Evolutionary conservation across 2,888 invertebrate species (phyloP), one percentile per base, ranked within the genome.

Genomic region (Acronicta psi): DNA sequence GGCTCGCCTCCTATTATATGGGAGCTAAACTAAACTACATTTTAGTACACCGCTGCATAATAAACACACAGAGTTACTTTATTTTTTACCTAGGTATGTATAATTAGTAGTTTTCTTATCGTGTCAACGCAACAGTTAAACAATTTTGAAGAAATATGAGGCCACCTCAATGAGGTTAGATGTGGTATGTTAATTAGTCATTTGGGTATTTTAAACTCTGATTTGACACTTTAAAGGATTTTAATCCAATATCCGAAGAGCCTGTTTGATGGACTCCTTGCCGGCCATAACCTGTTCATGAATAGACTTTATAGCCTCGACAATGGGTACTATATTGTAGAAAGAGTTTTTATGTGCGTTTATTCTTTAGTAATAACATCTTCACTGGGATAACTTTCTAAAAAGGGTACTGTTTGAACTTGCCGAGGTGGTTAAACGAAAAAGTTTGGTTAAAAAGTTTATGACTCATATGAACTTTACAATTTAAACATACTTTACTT

Each of bases 231-330:
- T 23, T 23, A 23, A 23, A 51, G 51, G 52, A 60, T 58, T 51
- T 59, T 55, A 42, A 52, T 64, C 20, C 69, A 34, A 58, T 53
- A 42, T 61, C n/a, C 6, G 42, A 53, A 50, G 55, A 20, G 38
- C 38, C 7, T 49, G 51, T 65, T 49, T 50, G 52, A 20, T 11
- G 45, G 16, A 47, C 37, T 36, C 41, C 34, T 34, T 11, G 36
- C 14, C 11, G 6, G 34, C 50, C 37, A 36, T 57, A 42, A 64
- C 49, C 18, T 8, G 45, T 31, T 52, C 42, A 3, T 25, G 25
- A 25, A 43, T 46, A 47, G 25, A 40, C 46, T 58, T 56, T 56
- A 53, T 37, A 17, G 34, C 18, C 41, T 43, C 18, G 25, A 44
- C 16, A 52, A 40, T 55, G 13, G 57, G 52, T 59, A 36, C 16